phyloP scores from a whole-genome alignment of 2,888 invertebrate species.

The Gryllus longicercus region DNA sequence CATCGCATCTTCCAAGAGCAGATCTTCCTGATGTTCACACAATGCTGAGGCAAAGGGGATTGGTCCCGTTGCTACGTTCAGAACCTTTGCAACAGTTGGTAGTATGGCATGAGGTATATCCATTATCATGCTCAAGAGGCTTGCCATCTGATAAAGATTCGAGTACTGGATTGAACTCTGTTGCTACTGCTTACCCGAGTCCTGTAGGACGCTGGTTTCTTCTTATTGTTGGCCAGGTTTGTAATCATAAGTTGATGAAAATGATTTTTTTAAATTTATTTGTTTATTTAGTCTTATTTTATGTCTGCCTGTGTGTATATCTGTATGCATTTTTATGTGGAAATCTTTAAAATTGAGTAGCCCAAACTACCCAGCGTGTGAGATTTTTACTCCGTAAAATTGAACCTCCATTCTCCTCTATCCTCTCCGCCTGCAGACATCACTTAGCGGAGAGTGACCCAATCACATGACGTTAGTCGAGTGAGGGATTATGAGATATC shows the following conservation, averaged over 20 bases:
- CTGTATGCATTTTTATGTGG: no score
- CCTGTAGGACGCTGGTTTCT: conserved; percentile 1
- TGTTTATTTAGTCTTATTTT: no score
- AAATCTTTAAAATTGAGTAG: no score
- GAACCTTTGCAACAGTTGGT: neutral
- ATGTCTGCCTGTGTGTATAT: no score
- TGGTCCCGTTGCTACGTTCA: neutral
- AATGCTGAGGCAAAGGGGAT: neutral
- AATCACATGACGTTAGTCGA: no score
- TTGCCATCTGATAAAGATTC: neutral
- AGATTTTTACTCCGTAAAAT: no score
- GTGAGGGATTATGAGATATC: no score
- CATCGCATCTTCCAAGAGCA: neutral
- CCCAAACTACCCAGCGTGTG: no score
- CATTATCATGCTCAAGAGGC: neutral
- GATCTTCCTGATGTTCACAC: neutral
- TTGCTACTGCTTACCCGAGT: neutral
- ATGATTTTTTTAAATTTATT: no score
- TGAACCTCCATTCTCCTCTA: no score
- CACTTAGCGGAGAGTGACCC: no score
- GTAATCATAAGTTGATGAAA: neutral
- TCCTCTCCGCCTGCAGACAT: no score
- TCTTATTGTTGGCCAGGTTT: neutral
- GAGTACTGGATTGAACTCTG: neutral
- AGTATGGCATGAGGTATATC: neutral